A percentile compares a stretch with the other conserved stretches of the same genome.
These are phyloP conservation scores for Vesta saturnalis DNA, from an alignment of 2,888 invertebrate species.

Conservation along the genomic window DNA sequence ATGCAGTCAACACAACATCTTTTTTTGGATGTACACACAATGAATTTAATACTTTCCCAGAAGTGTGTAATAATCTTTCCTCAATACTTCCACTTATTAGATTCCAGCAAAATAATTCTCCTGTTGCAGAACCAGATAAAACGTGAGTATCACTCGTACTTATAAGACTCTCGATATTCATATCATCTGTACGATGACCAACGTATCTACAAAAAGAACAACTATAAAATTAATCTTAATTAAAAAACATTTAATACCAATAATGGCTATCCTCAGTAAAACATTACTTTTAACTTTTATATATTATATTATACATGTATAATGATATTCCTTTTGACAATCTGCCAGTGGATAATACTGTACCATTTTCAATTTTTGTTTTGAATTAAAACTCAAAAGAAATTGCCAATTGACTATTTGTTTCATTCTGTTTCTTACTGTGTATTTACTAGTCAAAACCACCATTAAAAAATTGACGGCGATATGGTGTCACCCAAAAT, in stretches of 20 bases:
- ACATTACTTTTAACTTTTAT: too few species aligned
- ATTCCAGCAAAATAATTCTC: slow-evolving; percentile 90
- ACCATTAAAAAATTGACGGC: too few species aligned
- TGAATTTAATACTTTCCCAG: slow-evolving; percentile 77
- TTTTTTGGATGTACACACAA: slow-evolving; percentile 83
- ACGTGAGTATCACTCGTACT: slow-evolving; percentile 86
- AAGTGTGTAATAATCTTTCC: slow-evolving; percentile 64
- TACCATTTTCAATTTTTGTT: too few species aligned
- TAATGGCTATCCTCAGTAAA: background rate
- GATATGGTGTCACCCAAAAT: too few species aligned
- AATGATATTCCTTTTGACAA: too few species aligned
- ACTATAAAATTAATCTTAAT: background rate
- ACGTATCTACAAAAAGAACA: slow-evolving; percentile 68
- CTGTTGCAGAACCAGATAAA: slow-evolving; percentile 90
- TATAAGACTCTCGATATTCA: slow-evolving; percentile 87
- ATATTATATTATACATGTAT: too few species aligned
- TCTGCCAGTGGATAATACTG: too few species aligned
- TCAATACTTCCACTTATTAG: slow-evolving; percentile 77
- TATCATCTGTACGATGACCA: slow-evolving; percentile 86
- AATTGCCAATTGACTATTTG: too few species aligned
- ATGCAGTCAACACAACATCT: slow-evolving; percentile 76
- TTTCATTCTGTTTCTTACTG: too few species aligned
- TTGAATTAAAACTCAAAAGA: too few species aligned
- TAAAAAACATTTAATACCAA: background rate
- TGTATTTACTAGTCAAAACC: too few species aligned